phyloP scores from a whole-genome alignment of 2,888 invertebrate genomes.

The Drosophila anceps region DNA sequence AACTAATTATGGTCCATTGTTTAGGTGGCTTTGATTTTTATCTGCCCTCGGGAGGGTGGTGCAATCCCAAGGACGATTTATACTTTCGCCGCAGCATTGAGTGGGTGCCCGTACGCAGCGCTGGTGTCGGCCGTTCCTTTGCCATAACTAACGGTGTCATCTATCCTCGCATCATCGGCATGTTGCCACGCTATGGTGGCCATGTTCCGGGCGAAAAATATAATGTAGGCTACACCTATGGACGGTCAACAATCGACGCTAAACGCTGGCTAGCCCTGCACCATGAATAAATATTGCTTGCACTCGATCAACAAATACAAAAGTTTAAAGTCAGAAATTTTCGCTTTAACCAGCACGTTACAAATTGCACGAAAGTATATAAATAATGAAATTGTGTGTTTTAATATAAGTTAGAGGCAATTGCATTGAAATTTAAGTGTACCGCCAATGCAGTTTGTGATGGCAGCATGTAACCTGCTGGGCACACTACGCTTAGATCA shows the following conservation, averaged over 20 bases:
- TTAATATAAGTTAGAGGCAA: not conserved
- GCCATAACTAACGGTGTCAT: slow-evolving; percentile 86
- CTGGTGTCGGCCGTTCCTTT: slow-evolving; percentile 78
- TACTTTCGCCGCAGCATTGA: slow-evolving; percentile 90
- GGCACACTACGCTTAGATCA: no score
- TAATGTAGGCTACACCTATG: slow-evolving; percentile 91
- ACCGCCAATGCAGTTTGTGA: not conserved
- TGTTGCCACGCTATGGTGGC: slow-evolving; percentile 92
- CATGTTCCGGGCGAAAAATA: slow-evolving; percentile 91
- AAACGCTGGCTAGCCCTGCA: slow-evolving; percentile 89
- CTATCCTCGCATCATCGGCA: slow-evolving; percentile 91
- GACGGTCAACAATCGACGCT: slow-evolving; percentile 90
- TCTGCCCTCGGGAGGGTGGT: slow-evolving; percentile 90
- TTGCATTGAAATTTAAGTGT: not conserved
- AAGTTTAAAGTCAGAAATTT: slow-evolving; percentile 25
- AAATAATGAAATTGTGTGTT: not conserved
- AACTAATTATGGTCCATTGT: not conserved
- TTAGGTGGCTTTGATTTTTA: slow-evolving; percentile 69
- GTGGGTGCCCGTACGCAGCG: slow-evolving; percentile 88
- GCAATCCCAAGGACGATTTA: slow-evolving; percentile 91
- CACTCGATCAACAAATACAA: not conserved
- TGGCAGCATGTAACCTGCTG: not conserved
- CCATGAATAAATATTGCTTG: slow-evolving; percentile 56
- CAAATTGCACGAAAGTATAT: slow-evolving; percentile 29
- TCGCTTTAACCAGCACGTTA: slow-evolving; percentile 11